Evolutionary conservation across 2,113 vertebrate species (phyloP).

Genomic region (Brienomyrus longianalis): DNA sequence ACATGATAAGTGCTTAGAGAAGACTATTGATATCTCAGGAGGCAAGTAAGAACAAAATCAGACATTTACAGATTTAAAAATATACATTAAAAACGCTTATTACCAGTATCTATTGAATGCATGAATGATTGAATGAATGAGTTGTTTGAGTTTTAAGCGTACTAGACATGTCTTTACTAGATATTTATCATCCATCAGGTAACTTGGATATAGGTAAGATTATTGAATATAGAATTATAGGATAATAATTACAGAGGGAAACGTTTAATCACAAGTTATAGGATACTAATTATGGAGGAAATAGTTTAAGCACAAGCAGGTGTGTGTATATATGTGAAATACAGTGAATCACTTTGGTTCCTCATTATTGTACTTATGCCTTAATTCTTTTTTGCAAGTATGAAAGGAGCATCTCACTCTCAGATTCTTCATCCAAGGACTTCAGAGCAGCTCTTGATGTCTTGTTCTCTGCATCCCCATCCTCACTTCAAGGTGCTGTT

Average conservation of each 20-base stretch:
- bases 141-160: neutral
- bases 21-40: neutral
- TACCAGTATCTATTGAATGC: neutral
- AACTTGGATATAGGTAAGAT: neutral
- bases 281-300: neutral
- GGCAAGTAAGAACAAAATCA: neutral
- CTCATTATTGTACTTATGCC: conserved; percentile 26
- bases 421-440: conserved; percentile 66
- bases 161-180: neutral
- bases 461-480: conserved; percentile 68
- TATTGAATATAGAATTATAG: neutral
- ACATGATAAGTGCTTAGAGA: neutral
- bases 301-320: neutral
- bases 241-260: neutral
- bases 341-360: neutral
- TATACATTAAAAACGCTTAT: neutral
- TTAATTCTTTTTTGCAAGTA: conserved; percentile 47
- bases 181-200: neutral
- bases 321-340: neutral
- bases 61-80: neutral
- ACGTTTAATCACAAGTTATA: neutral
- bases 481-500: conserved; percentile 63
- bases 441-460: conserved; percentile 71
- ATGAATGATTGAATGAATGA: neutral
- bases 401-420: conserved; percentile 49